Conservation (phyloP, 2,797 vertebrate species). For the Lepus oiostolus region DNA sequence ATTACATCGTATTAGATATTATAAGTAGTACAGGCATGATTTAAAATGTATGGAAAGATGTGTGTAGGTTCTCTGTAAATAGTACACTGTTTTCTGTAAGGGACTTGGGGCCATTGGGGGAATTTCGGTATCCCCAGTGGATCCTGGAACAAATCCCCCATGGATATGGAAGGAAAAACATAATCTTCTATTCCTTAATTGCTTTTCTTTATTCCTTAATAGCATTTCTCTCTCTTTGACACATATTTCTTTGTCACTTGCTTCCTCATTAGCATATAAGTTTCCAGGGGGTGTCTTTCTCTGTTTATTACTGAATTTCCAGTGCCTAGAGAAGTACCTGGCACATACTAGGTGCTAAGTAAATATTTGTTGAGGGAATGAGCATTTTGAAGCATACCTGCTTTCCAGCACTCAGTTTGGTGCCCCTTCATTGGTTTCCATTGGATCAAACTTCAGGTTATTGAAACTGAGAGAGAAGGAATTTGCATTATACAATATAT, state of each 20-base stretch:
- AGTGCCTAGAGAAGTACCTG: background rate
- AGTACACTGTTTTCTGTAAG: background rate
- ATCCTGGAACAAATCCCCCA: background rate
- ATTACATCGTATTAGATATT: background rate
- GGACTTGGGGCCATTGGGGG: background rate
- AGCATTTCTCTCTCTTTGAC: background rate
- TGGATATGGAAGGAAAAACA: background rate
- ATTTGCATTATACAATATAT: background rate
- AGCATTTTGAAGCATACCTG: background rate
- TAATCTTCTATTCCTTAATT: background rate
- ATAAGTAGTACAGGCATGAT: background rate
- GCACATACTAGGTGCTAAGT: background rate
- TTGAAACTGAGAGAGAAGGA: background rate
- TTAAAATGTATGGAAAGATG: background rate
- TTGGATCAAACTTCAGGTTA: background rate
- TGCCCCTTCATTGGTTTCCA: background rate
- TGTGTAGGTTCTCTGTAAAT: background rate
- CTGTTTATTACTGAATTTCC: background rate
- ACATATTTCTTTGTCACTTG: background rate
- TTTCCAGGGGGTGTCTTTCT: background rate
- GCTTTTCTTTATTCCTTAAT: background rate
- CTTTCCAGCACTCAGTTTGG: background rate
- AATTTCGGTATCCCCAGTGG: background rate
- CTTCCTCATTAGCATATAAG: background rate
- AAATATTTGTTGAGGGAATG: background rate